These are phyloP conservation scores for Phalanger gymnotis DNA, from an alignment of 2,797 vertebrate species.

Conservation along the genomic window DNA sequence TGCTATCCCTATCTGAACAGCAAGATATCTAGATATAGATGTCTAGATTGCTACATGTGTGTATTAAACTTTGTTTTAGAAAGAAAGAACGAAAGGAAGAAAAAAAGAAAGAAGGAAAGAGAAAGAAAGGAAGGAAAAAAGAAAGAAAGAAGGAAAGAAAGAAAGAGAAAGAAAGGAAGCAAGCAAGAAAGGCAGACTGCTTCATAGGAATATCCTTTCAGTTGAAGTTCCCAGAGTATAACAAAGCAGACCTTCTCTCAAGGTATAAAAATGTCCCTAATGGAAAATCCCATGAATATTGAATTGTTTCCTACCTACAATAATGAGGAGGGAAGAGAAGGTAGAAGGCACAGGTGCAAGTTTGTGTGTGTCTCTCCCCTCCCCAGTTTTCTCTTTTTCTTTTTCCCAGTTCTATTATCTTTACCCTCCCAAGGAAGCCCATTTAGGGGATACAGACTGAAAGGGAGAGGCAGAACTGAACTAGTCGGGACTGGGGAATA, in stretches of 20 bases:
- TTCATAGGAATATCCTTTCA: conserved; percentile 43
- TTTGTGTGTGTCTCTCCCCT: background rate
- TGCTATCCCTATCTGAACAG: conserved; percentile 48
- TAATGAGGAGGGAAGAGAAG: background rate
- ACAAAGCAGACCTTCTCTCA: background rate
- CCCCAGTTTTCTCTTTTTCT: background rate
- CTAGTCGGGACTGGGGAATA: background rate
- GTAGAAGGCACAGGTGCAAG: background rate
- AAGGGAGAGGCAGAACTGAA: background rate
- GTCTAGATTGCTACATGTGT: background rate
- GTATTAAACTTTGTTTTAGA: background rate
- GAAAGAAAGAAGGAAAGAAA: background rate
- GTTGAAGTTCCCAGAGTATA: conserved; percentile 30
- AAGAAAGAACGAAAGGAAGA: background rate
- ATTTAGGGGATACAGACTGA: background rate
- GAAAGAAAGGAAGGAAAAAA: background rate
- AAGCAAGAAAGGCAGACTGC: background rate
- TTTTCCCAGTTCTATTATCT: background rate
- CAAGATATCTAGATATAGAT: conserved; percentile 9
- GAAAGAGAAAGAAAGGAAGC: background rate
- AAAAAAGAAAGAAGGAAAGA: too few species aligned
- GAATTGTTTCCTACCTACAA: background rate
- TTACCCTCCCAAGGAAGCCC: background rate
- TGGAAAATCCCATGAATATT: conserved; percentile 7
- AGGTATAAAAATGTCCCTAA: background rate